Percentiles rank a stretch among this genome's conserved stretches.
Conservation (phyloP, 2,888 invertebrate genomes). For the Sialis lutaria region DNA sequence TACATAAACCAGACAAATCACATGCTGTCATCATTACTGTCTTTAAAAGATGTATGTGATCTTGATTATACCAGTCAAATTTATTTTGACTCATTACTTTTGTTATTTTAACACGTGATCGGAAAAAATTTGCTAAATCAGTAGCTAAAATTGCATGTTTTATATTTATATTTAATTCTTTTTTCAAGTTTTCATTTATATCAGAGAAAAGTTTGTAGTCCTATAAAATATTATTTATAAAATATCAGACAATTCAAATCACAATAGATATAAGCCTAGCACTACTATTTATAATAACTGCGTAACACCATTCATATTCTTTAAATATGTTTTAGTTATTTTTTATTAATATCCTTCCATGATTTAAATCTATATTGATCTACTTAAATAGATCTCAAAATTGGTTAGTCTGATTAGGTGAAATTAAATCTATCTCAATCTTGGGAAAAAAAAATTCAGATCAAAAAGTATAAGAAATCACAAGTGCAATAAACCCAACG, state of each 20-base stretch:
- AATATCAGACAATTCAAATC: background rate
- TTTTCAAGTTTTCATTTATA: slow-evolving; percentile 15
- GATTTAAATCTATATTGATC: no score
- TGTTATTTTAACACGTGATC: slow-evolving; percentile 30
- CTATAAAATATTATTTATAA: slow-evolving; percentile 17
- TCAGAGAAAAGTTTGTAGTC: slow-evolving; percentile 31
- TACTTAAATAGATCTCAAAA: no score
- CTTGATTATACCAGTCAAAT: slow-evolving; percentile 30
- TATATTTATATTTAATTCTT: slow-evolving; percentile 30
- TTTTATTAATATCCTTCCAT: no score
- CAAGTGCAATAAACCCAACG: no score
- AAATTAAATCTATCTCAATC: no score
- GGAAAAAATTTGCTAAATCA: slow-evolving; percentile 38
- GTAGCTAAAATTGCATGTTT: slow-evolving; percentile 40
- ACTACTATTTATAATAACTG: background rate
- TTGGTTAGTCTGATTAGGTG: no score
- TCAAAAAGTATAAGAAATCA: no score
- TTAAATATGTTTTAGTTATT: background rate
- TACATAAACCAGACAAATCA: slow-evolving; percentile 40
- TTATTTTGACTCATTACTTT: slow-evolving; percentile 28
- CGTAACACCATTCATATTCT: background rate
- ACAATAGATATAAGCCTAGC: background rate
- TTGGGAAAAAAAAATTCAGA: no score
- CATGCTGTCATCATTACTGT: slow-evolving; percentile 39
- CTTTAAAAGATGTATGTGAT: slow-evolving; percentile 34